These are phyloP conservation scores for Drosophila greeni DNA, from an alignment of 2,888 invertebrate species.

Conservation along the genomic window DNA sequence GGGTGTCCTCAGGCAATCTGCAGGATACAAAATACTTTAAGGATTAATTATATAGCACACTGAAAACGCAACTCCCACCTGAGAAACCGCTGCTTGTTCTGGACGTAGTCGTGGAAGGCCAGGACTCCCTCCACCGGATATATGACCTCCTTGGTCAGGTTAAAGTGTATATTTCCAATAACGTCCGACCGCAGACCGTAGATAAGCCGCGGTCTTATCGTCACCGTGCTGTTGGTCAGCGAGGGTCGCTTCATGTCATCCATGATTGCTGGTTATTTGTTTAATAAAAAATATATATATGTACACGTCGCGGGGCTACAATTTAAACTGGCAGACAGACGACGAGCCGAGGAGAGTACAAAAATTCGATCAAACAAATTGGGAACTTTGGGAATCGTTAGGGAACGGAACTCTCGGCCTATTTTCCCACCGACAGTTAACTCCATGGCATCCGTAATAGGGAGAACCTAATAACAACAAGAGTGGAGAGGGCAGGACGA, in stretches of 20 bases:
- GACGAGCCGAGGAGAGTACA: conserved; percentile 12
- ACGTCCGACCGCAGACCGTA: conserved; percentile 79
- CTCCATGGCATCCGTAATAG: conserved; percentile 58
- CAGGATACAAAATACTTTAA: not conserved
- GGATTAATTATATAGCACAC: fast-evolving
- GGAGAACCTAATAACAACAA: conserved; percentile 25
- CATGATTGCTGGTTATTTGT: conserved; percentile 31
- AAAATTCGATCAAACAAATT: conserved; percentile 65
- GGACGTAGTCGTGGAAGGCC: conserved; percentile 85
- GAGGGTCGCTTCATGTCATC: conserved; percentile 51
- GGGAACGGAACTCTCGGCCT: conserved; percentile 25
- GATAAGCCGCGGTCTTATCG: conserved; percentile 76
- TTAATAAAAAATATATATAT: conserved; percentile 31
- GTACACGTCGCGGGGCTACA: conserved; percentile 14
- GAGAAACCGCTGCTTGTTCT: conserved; percentile 86
- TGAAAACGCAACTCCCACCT: conserved; percentile 70
- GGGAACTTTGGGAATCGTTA: conserved; percentile 35
- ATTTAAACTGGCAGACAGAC: conserved; percentile 38
- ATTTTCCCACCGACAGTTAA: conserved; percentile 55
- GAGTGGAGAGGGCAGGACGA: not conserved
- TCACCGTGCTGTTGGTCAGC: conserved; percentile 54
- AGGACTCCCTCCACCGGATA: conserved; percentile 90
- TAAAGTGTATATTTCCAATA: conserved; percentile 85
- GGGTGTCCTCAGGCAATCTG: conserved; percentile 75
- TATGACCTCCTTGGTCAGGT: conserved; percentile 86